Percentiles rank a stretch among this genome's conserved stretches.
Conservation (phyloP, 1,140 invertebrate species). For the Apocrypta bakeri region DNA sequence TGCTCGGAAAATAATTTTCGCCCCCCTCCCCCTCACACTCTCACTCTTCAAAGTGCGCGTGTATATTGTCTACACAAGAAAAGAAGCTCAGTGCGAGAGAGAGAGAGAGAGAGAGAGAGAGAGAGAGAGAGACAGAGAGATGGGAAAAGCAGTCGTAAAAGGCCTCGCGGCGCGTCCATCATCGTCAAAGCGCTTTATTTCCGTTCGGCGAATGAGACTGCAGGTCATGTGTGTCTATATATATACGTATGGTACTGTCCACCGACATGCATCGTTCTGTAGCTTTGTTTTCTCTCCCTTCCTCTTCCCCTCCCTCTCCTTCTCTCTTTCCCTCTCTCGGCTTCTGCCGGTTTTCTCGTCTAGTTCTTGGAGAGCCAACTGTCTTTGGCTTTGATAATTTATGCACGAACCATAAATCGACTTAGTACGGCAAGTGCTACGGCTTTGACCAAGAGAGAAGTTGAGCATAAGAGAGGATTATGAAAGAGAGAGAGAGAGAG, state of each 20-base stretch:
- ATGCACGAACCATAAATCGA: constrained; percentile 37
- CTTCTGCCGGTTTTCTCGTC: not conserved
- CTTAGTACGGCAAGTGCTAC: not conserved
- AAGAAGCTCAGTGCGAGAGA: not conserved
- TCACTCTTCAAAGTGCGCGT: too few relatives aligned
- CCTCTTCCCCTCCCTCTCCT: too few relatives aligned
- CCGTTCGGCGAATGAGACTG: constrained; percentile 28
- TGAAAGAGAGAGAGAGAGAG: not conserved
- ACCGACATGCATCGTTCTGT: not conserved
- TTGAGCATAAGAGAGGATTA: not conserved
- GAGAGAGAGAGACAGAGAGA: not conserved
- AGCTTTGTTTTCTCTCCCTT: not conserved
- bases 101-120: too few relatives aligned
- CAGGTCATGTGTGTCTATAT: not conserved
- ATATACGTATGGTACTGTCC: not conserved
- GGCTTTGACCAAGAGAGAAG: not conserved
- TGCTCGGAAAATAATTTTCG: not conserved
- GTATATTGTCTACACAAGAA: not conserved
- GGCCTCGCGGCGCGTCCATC: constrained; percentile 27
- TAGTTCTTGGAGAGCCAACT: not conserved
- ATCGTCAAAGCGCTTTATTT: constrained; percentile 36
- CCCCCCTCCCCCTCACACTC: not conserved
- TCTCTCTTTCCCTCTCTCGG: not conserved
- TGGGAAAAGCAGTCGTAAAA: constrained; percentile 36
- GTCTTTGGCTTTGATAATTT: constrained; percentile 34